These are phyloP conservation scores for Anolis apletophallus DNA, from an alignment of 2,797 vertebrate species.

Conservation along the genomic window DNA sequence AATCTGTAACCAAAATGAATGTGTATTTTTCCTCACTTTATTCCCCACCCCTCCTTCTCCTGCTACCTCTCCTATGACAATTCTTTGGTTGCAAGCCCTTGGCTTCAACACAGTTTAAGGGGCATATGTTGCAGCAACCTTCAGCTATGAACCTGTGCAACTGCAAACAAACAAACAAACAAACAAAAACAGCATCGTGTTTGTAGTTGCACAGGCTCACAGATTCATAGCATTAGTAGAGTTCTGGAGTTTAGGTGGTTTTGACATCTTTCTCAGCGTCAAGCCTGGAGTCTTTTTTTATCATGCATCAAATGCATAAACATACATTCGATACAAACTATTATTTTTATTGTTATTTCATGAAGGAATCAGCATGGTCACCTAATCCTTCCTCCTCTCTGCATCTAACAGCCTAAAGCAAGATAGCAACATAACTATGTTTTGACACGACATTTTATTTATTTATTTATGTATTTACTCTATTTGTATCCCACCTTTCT, in stretches of 20 bases:
- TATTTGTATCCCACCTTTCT: too few relatives aligned
- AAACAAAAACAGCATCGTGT: too few relatives aligned
- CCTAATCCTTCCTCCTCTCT: background rate
- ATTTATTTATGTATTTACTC: too few relatives aligned
- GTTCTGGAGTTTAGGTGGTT: background rate
- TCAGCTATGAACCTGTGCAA: too few relatives aligned
- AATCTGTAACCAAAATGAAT: background rate
- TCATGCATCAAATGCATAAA: background rate
- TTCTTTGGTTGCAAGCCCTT: too few relatives aligned
- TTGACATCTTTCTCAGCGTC: background rate
- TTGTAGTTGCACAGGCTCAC: background rate
- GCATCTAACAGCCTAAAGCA: background rate
- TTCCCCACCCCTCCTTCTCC: background rate
- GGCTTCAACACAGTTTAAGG: too few relatives aligned
- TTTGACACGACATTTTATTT: background rate
- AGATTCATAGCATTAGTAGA: background rate
- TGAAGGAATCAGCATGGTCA: too few relatives aligned
- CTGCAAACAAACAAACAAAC: too few relatives aligned
- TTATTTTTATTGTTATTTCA: background rate
- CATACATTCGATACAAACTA: background rate
- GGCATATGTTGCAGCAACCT: too few relatives aligned
- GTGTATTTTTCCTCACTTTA: background rate
- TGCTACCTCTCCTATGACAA: background rate
- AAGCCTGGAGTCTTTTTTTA: background rate
- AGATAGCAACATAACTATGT: too few relatives aligned